phyloP scores from a whole-genome alignment of 1,140 invertebrate species.

The Aphaenogaster ashmeadi region DNA sequence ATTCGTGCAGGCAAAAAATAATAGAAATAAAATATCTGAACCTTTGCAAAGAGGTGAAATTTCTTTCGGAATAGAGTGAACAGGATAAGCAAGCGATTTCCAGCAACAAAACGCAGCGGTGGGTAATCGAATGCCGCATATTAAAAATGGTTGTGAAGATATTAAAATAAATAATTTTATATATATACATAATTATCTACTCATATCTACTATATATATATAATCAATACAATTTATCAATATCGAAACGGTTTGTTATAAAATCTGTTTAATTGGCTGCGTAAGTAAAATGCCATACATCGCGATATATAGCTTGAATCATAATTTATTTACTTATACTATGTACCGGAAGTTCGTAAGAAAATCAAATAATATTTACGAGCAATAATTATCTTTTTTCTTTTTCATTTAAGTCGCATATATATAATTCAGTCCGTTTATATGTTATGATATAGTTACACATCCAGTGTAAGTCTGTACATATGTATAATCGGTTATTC shows the following conservation, averaged over 20 bases:
- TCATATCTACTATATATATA: constrained; percentile 12
- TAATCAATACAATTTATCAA: constrained; percentile 38
- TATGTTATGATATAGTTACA: constrained; percentile 28
- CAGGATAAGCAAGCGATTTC: constrained; percentile 6
- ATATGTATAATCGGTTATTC: constrained; percentile 47
- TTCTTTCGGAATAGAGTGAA: not conserved
- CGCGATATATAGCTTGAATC: constrained; percentile 17
- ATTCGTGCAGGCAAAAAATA: not conserved
- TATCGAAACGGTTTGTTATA: constrained; percentile 6
- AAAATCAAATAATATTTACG: constrained; percentile 38
- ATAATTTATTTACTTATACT: constrained; percentile 51
- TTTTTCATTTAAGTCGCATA: constrained; percentile 13
- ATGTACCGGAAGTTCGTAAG: constrained; percentile 22
- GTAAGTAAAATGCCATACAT: constrained; percentile 43
- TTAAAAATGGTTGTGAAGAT: constrained; percentile 39
- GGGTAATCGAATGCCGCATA: constrained; percentile 13
- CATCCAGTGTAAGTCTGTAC: constrained; percentile 39
- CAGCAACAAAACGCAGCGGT: not conserved
- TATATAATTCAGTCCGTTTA: constrained; percentile 33
- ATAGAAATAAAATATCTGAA: not conserved
- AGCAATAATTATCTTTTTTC: constrained; percentile 25
- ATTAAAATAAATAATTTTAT: constrained; percentile 33
- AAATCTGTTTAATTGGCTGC: constrained; percentile 25
- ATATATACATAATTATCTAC: constrained; percentile 32
- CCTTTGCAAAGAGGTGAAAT: not conserved